phyloP scores from a whole-genome alignment of 2,888 invertebrate species.

The Drosophila atripex region DNA sequence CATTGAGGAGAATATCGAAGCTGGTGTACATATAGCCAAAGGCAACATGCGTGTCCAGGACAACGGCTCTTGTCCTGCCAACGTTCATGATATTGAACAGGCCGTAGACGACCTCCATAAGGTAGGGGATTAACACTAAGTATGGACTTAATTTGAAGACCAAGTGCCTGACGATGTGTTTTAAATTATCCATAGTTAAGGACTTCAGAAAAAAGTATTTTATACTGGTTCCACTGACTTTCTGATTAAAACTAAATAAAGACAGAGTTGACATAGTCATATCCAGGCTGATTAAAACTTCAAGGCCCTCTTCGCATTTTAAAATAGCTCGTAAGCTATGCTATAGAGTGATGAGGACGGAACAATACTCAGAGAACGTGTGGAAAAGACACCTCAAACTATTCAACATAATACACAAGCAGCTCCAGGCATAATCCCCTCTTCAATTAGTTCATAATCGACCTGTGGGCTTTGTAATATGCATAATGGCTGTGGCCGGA shows the following conservation, averaged over 20 bases:
- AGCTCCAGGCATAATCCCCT: not conserved
- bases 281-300: not conserved
- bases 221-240: not conserved
- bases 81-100: not conserved
- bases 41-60: conserved; percentile 8
- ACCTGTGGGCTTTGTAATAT: conserved; percentile 34
- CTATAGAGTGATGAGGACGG: not conserved
- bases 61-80: conserved; percentile 10
- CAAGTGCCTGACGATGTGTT: not conserved
- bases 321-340: not conserved
- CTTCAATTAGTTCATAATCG: conserved; percentile 8
- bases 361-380: not conserved
- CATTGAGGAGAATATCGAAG: conserved; percentile 13
- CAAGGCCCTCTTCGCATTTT: not conserved
- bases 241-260: not conserved
- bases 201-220: not conserved
- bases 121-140: conserved; percentile 24
- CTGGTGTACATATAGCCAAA: conserved; percentile 23
- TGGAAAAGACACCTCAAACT: not conserved
- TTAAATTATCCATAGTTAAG: not conserved
- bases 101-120: conserved; percentile 8
- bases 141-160: conserved; percentile 16
- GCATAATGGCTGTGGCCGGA: conserved; percentile 37
- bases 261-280: not conserved
- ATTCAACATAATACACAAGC: not conserved